Evolutionary conservation across 64 coral and sea anemone genomes (phyloP).

Genomic region (Stylophora pistillata): DNA sequence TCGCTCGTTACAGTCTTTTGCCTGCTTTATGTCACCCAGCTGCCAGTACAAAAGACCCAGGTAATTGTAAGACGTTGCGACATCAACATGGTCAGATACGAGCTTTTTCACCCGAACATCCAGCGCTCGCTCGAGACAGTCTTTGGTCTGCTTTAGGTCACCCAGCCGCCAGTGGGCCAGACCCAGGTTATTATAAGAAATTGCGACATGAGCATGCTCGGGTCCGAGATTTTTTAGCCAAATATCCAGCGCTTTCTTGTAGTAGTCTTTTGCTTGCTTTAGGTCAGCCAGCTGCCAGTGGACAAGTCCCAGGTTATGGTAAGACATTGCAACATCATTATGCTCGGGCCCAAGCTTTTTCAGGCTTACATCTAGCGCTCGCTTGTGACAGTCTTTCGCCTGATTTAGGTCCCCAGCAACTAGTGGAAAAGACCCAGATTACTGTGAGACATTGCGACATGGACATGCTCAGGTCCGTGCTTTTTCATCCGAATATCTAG

Average conservation of each 20-base stretch:
- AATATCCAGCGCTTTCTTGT: slow-evolving; percentile 4
- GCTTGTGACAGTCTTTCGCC: not conserved
- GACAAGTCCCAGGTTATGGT: not conserved
- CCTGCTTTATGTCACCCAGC: not conserved
- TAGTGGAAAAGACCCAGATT: not conserved
- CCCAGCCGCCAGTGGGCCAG: not conserved
- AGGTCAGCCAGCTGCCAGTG: not conserved
- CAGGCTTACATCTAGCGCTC: not conserved
- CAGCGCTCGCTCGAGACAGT: not conserved
- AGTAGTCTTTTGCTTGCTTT: slow-evolving; percentile 11
- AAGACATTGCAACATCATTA: not conserved
- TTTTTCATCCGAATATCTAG: not conserved
- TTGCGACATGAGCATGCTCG: not conserved
- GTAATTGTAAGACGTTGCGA: not conserved
- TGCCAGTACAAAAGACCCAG: not conserved
- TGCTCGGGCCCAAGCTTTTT: not conserved
- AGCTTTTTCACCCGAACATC: not conserved
- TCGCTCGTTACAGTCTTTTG: not conserved
- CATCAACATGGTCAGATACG: not conserved
- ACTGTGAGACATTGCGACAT: not conserved
- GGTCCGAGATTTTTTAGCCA: not conserved
- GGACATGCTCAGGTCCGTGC: not conserved
- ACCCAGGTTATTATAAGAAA: not conserved
- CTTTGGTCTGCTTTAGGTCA: not conserved
- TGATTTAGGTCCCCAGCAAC: not conserved